Base-by-base conservation (phyloP, 2,888 invertebrate genomes). In the Dryocosmus kuriphilus region DNA sequence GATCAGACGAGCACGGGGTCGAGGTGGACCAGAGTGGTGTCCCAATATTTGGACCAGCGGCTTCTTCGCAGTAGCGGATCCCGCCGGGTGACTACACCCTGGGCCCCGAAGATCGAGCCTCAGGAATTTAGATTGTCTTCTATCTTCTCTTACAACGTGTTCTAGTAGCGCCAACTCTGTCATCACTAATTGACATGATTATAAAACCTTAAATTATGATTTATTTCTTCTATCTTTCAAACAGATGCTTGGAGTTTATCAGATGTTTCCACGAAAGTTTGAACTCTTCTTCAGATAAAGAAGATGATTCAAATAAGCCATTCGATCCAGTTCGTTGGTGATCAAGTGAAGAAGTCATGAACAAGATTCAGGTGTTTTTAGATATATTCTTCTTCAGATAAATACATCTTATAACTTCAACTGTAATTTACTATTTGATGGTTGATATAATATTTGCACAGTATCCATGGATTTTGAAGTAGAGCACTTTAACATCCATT, bases 11-110 rank as follows among this genome's bases (percentile, higher is more conserved):
- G 79, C 77, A 80, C 81, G 78, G 75, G 63, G 65, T 75, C 74
- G 80, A 79, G 67, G 75, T 73, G 75, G 80, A 79, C 78, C 79
- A 51, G 81, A 82, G 81, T 81, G 76, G 81, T 83, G 90, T 90
- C 90, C 88, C 88, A 90, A 90, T 90, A 90, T 90, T 90, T 89
- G 87, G 89, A 90, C 86, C 80, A 79, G 78, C 77, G 62, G 62
- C 24, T 35, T 32, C 67, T 78, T 24, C 46, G 46, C 46, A 71
- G 67, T 46, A 71, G 67, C 67, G 46, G 67, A 67, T 67, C 65
- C 22, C 41, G 38, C 38, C 35, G 65, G 65, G 41, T 67, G 24
- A 51, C 67, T 51, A 30, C 30, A 71, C n/a, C 32, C 35, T 19
- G 67, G 67, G 30, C 67, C 51, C 19, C 19, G 16, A 24, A 46